phyloP scores from a whole-genome alignment of 2,888 invertebrate genomes.

The Diabrotica balteata region DNA sequence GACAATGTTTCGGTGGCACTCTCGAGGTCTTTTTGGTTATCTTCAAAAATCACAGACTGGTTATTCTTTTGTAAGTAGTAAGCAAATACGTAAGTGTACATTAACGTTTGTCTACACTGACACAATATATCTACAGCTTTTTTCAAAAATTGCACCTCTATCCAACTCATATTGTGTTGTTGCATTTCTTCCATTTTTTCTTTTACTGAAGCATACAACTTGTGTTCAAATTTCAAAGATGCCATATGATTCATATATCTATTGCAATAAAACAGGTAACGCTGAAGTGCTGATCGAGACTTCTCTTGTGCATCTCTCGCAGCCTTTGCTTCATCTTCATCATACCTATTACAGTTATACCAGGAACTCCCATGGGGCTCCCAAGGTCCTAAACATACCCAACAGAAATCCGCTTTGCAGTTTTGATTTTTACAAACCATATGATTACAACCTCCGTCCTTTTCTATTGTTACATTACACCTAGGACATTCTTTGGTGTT shows the following conservation, averaged over 20 bases:
- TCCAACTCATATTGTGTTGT: slow-evolving; percentile 99
- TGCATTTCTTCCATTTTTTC: slow-evolving; percentile 99
- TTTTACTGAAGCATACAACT: slow-evolving; percentile 93
- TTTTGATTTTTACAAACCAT: slow-evolving; percentile 98
- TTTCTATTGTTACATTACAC: slow-evolving; percentile 96
- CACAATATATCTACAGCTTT: slow-evolving; percentile 97
- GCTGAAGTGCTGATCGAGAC: slow-evolving; percentile 91
- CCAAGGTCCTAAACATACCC: slow-evolving; percentile 99
- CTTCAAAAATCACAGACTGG: slow-evolving; percentile 98
- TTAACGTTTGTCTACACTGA: slow-evolving; percentile 95
- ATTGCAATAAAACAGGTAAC: slow-evolving; percentile 98
- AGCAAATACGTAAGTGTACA: slow-evolving; percentile 99
- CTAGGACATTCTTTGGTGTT: slow-evolving; percentile 99
- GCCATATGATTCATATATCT: slow-evolving; percentile 99
- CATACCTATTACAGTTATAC: slow-evolving; percentile 97
- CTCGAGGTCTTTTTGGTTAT: slow-evolving; percentile 97
- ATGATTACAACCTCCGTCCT: slow-evolving; percentile 99
- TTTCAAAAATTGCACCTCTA: slow-evolving; percentile 98
- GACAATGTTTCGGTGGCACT: slow-evolving; percentile 96
- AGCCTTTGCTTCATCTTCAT: slow-evolving; percentile 95
- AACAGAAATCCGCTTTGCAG: slow-evolving; percentile 98
- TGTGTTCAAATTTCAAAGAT: slow-evolving; percentile 96
- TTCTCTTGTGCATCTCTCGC: slow-evolving; percentile 96
- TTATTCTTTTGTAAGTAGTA: slow-evolving; percentile 98
- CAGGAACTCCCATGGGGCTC: slow-evolving; percentile 97